Conservation (phyloP, 2,888 invertebrate species). For the Seladonia tumulorum region DNA sequence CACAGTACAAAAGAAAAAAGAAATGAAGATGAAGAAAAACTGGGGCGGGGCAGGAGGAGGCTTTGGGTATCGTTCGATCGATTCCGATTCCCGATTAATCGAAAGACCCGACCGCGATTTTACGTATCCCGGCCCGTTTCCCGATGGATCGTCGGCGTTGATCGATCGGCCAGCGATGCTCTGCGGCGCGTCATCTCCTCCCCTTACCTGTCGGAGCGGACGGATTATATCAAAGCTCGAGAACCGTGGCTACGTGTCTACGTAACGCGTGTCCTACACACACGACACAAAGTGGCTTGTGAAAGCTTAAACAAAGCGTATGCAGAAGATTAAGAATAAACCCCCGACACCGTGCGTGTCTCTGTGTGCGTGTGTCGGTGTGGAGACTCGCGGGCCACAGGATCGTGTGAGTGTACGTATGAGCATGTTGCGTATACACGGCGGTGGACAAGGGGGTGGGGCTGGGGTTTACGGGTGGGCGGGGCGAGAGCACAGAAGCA, state of each 20-base stretch:
- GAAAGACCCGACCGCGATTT: constrained; percentile 5
- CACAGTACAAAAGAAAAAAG: background rate
- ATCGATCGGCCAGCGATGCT: constrained; percentile 30
- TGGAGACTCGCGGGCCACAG: background rate
- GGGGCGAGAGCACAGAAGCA: background rate
- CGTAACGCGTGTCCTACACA: constrained; percentile 27
- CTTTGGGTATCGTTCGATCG: background rate
- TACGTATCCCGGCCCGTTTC: background rate
- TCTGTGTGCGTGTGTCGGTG: constrained; percentile 3
- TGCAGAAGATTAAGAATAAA: constrained; percentile 46
- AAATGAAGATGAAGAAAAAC: background rate
- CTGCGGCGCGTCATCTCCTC: constrained; percentile 9
- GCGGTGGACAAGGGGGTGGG: background rate
- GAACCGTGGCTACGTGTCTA: constrained; percentile 50
- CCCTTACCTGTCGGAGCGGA: constrained; percentile 41
- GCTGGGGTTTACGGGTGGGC: background rate
- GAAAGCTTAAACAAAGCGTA: constrained; percentile 49
- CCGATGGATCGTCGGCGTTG: constrained; percentile 1
- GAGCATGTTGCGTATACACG: background rate
- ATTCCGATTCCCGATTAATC: background rate
- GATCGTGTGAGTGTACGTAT: background rate
- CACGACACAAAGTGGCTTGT: constrained; percentile 30
- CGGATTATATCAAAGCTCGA: constrained; percentile 25
- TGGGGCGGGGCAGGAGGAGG: background rate
- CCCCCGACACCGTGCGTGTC: constrained; percentile 6